These are phyloP conservation scores for Epirrhoe tristata DNA, from an alignment of 2,888 invertebrate species.

Conservation along the genomic window DNA sequence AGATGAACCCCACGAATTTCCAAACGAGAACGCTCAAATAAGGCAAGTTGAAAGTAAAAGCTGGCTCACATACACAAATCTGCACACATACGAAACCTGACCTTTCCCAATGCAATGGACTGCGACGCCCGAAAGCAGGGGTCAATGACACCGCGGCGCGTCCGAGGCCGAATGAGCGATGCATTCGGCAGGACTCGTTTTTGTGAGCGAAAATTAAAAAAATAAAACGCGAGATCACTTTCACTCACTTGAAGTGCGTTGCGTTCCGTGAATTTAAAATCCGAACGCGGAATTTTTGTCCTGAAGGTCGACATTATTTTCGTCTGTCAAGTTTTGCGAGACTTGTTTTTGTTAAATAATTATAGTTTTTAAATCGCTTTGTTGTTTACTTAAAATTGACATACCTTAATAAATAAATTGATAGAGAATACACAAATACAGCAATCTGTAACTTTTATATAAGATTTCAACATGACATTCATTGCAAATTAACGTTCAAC, in stretches of 20 bases:
- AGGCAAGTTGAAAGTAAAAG: constrained; percentile 75
- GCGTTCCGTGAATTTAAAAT: constrained; percentile 26
- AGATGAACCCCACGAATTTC: constrained; percentile 48
- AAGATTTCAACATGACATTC: too few relatives aligned
- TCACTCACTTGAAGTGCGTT: constrained; percentile 37
- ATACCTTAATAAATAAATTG: too few relatives aligned
- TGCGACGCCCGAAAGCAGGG: constrained; percentile 76
- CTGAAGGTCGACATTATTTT: background rate
- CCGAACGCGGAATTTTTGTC: constrained; percentile 5
- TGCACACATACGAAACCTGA: constrained; percentile 67
- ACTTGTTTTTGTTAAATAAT: background rate
- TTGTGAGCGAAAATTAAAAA: constrained; percentile 57
- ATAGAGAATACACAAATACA: too few relatives aligned
- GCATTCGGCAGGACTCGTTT: constrained; percentile 74
- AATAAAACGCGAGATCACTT: constrained; percentile 40
- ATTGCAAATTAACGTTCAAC: too few relatives aligned
- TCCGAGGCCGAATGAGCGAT: constrained; percentile 70
- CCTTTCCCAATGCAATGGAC: constrained; percentile 79
- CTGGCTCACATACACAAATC: constrained; percentile 58
- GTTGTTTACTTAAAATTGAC: too few relatives aligned
- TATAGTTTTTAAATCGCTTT: too few relatives aligned
- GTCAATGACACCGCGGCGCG: constrained; percentile 68
- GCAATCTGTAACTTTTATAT: too few relatives aligned
- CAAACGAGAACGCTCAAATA: constrained; percentile 48
- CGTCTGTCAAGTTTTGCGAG: background rate